Evolutionary conservation across 2,113 vertebrate species (phyloP), one percentile per base, ranked within the genome.

Genomic region (Chloropsis hardwickii): DNA sequence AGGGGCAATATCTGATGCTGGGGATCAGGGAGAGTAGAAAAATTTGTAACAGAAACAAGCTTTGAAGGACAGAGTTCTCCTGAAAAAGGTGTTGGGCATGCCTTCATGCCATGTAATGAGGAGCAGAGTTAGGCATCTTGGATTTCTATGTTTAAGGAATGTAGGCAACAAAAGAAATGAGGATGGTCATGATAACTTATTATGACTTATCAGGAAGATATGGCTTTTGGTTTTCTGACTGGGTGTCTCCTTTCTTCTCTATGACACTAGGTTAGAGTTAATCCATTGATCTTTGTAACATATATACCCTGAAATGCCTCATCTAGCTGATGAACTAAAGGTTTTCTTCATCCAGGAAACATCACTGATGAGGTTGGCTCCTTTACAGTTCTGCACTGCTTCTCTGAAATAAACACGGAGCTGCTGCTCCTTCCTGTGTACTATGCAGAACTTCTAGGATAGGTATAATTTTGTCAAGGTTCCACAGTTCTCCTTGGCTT

Each of bases 101-200:
- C 10, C 6, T 8, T 57, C 6, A 6, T 62, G 20, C 20, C 0
- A 0, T 14, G 4, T 35, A 48, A 67, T 37, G 14, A 39, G 22
- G 13, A 78, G 6, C 19, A 51, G 48, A 48, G 10, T 50, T 74
- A 42, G 7, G 6, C 56, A 13, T 33, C 45, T 80, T 76, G 13
- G 16, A 6, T 86, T 94, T 15, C 27, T 5, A 5, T 37, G 19
- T 53, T 80, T 15, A 82, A 65, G 24, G 9, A 79, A 47, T 6
- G 5, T 22, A 56, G 27, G 11, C 10, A 88, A 48, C 13, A 47
- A 81, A 78, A 82, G 20, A 37, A 76, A 66, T 16, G 14, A 70
- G 10, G 11, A 7, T 72, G 19, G 9, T 12, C 7, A 12, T 28
- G 8, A 6, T 58, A 23, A 60, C 7, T 48, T 78, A 29, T 1